Evolutionary conservation across 2,113 vertebrate species (phyloP).

Genomic region (Colaptes auratus): DNA sequence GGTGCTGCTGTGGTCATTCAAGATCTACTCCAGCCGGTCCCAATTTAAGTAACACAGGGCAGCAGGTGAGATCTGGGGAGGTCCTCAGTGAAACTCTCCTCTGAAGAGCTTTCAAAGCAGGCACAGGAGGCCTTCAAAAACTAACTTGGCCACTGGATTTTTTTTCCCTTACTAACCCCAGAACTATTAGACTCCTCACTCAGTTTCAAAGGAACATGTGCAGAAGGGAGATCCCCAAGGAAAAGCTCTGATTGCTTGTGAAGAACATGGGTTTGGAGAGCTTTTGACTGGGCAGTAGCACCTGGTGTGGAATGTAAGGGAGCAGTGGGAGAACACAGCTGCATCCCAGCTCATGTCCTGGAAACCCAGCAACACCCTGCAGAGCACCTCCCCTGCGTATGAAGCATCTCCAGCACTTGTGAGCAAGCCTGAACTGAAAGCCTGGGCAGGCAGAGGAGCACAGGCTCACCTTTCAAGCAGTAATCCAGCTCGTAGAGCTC

Average conservation of each 20-base stretch:
- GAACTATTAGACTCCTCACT: not conserved
- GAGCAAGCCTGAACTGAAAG: not conserved
- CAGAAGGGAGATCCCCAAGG: not conserved
- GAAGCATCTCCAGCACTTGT: not conserved
- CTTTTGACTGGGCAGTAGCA: not conserved
- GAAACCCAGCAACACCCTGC: not conserved
- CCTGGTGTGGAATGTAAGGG: not conserved
- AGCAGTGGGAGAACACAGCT: not conserved
- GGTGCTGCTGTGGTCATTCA: not conserved
- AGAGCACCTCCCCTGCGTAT: not conserved
- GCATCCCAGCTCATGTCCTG: not conserved
- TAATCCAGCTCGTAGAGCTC: conserved; percentile 93
- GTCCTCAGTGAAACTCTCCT: not conserved
- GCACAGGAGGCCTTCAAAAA: not conserved
- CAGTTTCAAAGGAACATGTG: not conserved
- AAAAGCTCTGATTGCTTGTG: not conserved
- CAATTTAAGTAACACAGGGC: not conserved
- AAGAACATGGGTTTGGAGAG: not conserved
- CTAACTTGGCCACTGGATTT: not conserved
- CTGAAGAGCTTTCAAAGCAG: not conserved
- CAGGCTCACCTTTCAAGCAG: conserved; percentile 88
- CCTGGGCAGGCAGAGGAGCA: not conserved
- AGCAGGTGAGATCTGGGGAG: not conserved
- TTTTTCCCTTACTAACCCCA: not conserved
- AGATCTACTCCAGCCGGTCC: not conserved